phyloP scores from a whole-genome alignment of 2,797 vertebrate genomes.

The Psittacula echo region DNA sequence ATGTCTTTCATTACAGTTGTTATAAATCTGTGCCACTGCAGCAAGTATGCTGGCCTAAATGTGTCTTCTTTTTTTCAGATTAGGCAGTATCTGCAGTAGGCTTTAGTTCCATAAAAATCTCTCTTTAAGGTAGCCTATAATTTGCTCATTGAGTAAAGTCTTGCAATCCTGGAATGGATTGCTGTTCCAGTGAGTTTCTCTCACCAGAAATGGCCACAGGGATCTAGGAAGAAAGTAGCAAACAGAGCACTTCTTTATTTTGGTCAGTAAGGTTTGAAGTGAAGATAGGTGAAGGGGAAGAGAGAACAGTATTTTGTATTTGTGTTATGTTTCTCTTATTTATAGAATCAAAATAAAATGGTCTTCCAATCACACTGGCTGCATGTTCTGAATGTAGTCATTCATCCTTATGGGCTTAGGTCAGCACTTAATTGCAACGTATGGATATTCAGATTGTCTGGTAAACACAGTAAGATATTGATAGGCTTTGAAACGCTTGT shows the following conservation, averaged over 20 bases:
- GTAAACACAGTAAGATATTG: neutral
- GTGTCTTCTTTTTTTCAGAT: slow-evolving; percentile 57
- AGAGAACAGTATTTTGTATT: neutral
- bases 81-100: slow-evolving; percentile 11
- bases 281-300: neutral
- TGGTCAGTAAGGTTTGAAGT: neutral
- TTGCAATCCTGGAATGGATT: neutral
- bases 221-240: neutral
- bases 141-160: neutral
- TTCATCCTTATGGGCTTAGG: neutral
- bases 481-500: neutral
- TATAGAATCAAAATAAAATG: neutral
- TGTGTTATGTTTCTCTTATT: neutral
- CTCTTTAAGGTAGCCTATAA: neutral
- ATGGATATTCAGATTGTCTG: neutral
- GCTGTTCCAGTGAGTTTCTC: neutral
- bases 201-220: neutral
- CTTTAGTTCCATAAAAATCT: slow-evolving; percentile 54
- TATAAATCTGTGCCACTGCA: slow-evolving; percentile 59
- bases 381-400: neutral
- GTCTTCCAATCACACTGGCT: neutral
- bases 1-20: slow-evolving; percentile 66
- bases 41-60: slow-evolving; percentile 52
- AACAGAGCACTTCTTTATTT: neutral
- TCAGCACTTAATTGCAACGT: neutral